These are phyloP conservation scores for Petrosia ficiformis DNA, from an alignment of 37 sponge, comb jelly and placozoan species.

Conservation along the genomic window DNA sequence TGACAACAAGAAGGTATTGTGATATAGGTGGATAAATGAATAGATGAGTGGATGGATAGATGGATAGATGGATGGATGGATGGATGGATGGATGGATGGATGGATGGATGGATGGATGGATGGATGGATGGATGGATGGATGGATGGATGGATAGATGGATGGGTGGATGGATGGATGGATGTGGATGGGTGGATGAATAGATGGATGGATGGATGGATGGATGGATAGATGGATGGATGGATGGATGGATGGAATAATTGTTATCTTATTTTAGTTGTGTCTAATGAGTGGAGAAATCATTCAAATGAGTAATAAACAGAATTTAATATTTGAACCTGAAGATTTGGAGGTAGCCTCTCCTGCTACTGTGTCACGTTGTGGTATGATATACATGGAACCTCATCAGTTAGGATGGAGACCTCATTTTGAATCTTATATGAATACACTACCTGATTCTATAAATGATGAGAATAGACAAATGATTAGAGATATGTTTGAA, in stretches of 20 bases:
- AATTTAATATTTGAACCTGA: conserved; percentile 98
- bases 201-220: too few species aligned
- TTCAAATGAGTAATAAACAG: conserved; percentile 96
- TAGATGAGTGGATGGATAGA: too few species aligned
- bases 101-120: too few species aligned
- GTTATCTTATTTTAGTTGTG: conserved; percentile 53
- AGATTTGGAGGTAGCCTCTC: conserved; percentile 97
- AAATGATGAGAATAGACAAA: conserved; percentile 40
- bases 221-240: too few species aligned
- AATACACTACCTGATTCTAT: conserved; percentile 66
- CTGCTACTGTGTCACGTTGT: conserved; percentile 96
- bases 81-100: too few species aligned
- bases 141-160: too few species aligned
- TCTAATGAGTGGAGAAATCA: conserved; percentile 98
- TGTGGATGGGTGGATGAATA: too few species aligned
- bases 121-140: too few species aligned
- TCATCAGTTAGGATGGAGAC: conserved; percentile 94
- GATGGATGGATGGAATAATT: too few species aligned
- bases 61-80: too few species aligned
- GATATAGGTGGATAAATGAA: conserved; percentile 11
- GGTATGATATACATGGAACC: conserved; percentile 99
- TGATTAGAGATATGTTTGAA: conserved; percentile 70
- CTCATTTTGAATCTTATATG: conserved; percentile 83
- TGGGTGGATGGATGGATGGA: too few species aligned
- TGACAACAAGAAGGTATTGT: conserved; percentile 85